phyloP scores from a whole-genome alignment of 2,797 vertebrate species.

The Amphiprion clarkii region DNA sequence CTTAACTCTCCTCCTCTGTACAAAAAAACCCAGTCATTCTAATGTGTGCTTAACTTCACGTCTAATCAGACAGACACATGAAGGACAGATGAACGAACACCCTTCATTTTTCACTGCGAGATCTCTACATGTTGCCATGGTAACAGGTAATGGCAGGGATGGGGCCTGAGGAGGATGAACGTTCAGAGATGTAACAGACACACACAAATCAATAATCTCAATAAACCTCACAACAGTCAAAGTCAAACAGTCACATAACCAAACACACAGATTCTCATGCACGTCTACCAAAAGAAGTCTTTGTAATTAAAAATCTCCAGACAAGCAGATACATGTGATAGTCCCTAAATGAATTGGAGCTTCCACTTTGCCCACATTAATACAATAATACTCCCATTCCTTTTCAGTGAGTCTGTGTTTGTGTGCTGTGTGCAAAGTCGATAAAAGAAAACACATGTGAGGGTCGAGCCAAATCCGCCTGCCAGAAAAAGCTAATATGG shows the following conservation, averaged over 20 bases:
- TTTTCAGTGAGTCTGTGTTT: slow-evolving; percentile 4
- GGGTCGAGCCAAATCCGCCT: slow-evolving; percentile 2
- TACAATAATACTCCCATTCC: not conserved
- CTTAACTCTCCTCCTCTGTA: not conserved
- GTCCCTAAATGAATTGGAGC: slow-evolving; percentile 28
- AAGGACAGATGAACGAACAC: slow-evolving; percentile 1
- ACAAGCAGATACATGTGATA: slow-evolving; percentile 19
- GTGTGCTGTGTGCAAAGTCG: slow-evolving; percentile 14
- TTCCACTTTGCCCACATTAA: slow-evolving; percentile 24
- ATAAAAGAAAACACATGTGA: slow-evolving; percentile 31
- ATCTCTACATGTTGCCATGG: slow-evolving; percentile 59
- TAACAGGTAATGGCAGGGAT: slow-evolving; percentile 46
- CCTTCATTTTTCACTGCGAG: slow-evolving; percentile 5
- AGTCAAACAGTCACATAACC: not conserved
- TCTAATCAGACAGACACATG: not conserved
- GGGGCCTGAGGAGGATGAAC: slow-evolving; percentile 18
- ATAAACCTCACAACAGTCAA: slow-evolving; percentile 2
- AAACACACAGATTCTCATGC: not conserved
- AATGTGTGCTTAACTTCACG: slow-evolving; percentile 13
- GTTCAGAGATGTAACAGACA: slow-evolving; percentile 26
- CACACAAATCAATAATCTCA: slow-evolving; percentile 16
- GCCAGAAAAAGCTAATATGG: slow-evolving; percentile 17
- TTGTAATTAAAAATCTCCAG: slow-evolving; percentile 18
- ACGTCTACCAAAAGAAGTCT: not conserved
- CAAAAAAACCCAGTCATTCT: not conserved